These are phyloP conservation scores for Dasyurus viverrinus DNA, from an alignment of 2,113 vertebrate genomes.

Conservation along the genomic window DNA sequence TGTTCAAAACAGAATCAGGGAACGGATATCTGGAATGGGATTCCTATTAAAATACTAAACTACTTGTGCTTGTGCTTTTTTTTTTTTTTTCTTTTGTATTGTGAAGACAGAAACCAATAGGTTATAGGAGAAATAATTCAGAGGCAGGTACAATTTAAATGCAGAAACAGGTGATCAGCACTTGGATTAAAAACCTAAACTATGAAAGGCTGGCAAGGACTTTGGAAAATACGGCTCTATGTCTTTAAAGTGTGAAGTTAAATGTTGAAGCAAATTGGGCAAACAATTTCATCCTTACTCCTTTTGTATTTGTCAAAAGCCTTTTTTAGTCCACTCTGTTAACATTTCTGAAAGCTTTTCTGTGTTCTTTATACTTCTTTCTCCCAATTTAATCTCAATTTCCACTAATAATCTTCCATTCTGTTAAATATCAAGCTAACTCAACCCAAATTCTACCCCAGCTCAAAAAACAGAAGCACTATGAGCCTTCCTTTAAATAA, in stretches of 20 bases:
- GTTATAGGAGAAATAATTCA: neutral
- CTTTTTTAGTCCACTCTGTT: neutral
- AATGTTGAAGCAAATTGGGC: neutral
- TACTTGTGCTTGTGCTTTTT: neutral
- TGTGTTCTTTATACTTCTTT: neutral
- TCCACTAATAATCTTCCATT: neutral
- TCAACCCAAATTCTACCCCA: neutral
- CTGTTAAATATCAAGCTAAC: neutral
- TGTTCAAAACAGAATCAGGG: neutral
- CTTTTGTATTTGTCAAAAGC: neutral
- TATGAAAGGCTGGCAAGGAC: neutral
- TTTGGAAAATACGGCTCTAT: neutral
- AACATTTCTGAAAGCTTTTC: neutral
- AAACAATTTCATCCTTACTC: neutral
- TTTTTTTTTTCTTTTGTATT: neutral
- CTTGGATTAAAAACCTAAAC: neutral
- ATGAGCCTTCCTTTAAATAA: neutral
- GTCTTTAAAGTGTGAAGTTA: neutral
- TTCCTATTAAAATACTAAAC: neutral
- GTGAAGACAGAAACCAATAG: neutral
- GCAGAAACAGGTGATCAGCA: neutral
- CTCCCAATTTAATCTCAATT: neutral
- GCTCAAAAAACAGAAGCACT: neutral
- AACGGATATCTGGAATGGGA: neutral
- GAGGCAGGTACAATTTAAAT: neutral